phyloP scores from a whole-genome alignment of 2,113 vertebrate genomes.

The Pungitius pungitius region DNA sequence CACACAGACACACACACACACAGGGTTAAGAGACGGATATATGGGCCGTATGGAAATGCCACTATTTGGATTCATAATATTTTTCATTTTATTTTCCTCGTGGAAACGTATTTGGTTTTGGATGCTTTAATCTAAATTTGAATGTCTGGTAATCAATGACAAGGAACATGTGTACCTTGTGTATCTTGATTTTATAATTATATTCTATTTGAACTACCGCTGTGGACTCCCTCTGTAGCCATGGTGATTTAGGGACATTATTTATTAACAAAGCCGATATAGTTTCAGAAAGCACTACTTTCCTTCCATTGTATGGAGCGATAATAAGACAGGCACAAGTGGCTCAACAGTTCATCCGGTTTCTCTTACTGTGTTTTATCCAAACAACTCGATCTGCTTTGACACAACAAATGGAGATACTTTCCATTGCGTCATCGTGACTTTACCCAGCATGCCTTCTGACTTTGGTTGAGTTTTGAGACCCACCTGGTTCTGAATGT shows the following conservation, averaged over 20 bases:
- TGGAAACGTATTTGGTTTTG: neutral
- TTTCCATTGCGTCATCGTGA: neutral
- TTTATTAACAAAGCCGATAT: neutral
- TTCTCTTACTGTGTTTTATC: neutral
- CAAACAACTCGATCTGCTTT: neutral
- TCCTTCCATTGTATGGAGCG: neutral
- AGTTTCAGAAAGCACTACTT: neutral
- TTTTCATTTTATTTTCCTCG: neutral
- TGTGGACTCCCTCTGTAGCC: neutral
- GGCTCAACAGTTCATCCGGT: neutral
- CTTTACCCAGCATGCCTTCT: neutral
- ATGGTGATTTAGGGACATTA: neutral
- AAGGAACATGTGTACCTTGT: neutral
- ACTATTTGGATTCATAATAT: neutral
- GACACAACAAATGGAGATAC: neutral
- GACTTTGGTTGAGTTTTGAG: neutral
- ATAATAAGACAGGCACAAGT: neutral
- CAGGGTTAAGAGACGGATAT: neutral
- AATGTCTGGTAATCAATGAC: neutral
- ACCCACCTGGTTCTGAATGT: conserved; percentile 95
- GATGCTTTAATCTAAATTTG: neutral
- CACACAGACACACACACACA: neutral
- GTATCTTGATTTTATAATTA: neutral
- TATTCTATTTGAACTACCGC: too few relatives aligned
- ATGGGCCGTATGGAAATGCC: neutral